Conservation (phyloP, 2,888 invertebrate species). For the Rapana venosa region DNA sequence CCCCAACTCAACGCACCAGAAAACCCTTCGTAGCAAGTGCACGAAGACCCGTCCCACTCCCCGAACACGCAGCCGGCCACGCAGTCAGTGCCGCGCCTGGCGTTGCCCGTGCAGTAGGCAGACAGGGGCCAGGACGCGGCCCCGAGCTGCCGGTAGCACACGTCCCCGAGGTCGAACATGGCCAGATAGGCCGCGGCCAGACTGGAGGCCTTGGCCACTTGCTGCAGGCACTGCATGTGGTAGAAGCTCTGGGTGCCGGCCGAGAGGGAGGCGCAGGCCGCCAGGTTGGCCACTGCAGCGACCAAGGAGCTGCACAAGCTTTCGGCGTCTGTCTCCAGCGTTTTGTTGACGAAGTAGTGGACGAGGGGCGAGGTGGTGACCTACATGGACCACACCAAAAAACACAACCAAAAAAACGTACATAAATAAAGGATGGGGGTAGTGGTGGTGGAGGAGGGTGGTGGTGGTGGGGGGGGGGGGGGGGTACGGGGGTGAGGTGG, state of each 20-base stretch:
- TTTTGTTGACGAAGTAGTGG: slow-evolving; percentile 22
- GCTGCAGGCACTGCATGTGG: slow-evolving; percentile 24
- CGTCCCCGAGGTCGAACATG: slow-evolving; percentile 22
- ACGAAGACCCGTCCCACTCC: slow-evolving; percentile 11
- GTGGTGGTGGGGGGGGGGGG: too few species aligned
- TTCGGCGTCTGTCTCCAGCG: slow-evolving; percentile 1
- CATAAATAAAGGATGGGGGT: too few species aligned
- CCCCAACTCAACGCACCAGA: neutral
- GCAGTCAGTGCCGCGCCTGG: slow-evolving; percentile 6
- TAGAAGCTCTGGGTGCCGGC: neutral
- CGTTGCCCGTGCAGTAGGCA: slow-evolving; percentile 1
- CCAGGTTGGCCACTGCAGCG: neutral
- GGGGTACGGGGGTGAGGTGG: too few species aligned
- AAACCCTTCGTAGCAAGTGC: slow-evolving; percentile 23
- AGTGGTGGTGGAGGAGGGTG: too few species aligned
- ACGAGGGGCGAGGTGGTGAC: slow-evolving; percentile 40
- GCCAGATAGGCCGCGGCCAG: slow-evolving; percentile 1
- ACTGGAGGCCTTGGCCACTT: neutral
- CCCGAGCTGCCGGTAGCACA: slow-evolving; percentile 4
- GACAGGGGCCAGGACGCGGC: slow-evolving; percentile 14
- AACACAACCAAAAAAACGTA: too few species aligned
- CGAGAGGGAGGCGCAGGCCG: neutral
- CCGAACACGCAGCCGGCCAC: slow-evolving; percentile 4
- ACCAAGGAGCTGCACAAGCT: neutral
- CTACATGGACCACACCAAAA: neutral